Percentiles rank a stretch among this genome's conserved stretches.
Evolutionary conservation across 2,797 vertebrate species (phyloP).

Genomic region (Dicrostonyx torquatus): DNA sequence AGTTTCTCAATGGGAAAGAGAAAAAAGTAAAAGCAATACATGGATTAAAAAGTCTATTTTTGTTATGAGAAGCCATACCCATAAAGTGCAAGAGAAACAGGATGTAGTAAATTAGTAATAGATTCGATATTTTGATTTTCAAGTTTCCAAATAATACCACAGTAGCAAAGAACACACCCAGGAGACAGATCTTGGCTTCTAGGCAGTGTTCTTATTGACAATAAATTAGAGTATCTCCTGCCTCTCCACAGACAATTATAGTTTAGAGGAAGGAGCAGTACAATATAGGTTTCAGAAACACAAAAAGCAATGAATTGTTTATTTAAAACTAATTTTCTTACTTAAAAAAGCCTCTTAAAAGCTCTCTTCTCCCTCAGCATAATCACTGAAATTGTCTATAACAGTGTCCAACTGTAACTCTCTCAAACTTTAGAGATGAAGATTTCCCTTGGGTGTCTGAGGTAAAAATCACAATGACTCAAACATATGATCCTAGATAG

Average conservation of each 20-base stretch:
- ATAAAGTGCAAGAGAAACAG: background rate
- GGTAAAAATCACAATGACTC: background rate
- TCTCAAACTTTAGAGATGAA: background rate
- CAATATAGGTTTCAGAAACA: background rate
- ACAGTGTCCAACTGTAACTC: background rate
- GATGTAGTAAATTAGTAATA: background rate
- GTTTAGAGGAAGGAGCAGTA: background rate
- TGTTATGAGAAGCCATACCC: background rate
- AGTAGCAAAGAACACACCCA: background rate
- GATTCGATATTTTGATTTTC: conserved; percentile 1
- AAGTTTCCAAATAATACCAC: background rate
- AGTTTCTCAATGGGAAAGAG: background rate
- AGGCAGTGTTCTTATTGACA: background rate
- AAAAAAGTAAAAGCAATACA: background rate
- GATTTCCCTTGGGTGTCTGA: background rate
- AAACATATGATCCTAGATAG: background rate
- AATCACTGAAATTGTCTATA: background rate
- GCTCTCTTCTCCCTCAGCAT: background rate
- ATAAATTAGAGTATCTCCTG: background rate
- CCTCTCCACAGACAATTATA: background rate
- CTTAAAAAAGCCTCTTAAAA: conserved; percentile 14
- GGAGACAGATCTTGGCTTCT: background rate
- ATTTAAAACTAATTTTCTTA: conserved; percentile 25
- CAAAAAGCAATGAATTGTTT: background rate
- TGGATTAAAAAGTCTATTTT: conserved; percentile 15